Evolutionary conservation across 2,888 invertebrate species (phyloP).

Genomic region (Drosophila histrio): DNA sequence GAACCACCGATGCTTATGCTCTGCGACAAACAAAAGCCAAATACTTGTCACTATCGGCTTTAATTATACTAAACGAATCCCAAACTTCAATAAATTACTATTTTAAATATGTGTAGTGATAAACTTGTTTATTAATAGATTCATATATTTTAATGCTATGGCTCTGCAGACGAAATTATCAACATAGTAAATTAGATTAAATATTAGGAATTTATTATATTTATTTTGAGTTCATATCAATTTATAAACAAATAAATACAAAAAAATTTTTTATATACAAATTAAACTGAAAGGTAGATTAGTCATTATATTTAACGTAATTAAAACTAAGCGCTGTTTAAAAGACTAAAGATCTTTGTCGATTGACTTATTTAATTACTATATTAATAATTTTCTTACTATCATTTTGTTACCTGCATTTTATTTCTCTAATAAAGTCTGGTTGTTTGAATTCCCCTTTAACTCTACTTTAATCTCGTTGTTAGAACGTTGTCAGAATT

Average conservation of each 20-base stretch:
- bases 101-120: background rate
- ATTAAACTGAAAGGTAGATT: too few relatives aligned
- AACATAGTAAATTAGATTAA: too few relatives aligned
- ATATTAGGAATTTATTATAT: too few relatives aligned
- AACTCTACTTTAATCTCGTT: background rate
- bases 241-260: too few relatives aligned
- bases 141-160: too few relatives aligned
- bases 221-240: too few relatives aligned
- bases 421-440: background rate
- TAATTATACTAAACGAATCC: background rate
- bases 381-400: background rate
- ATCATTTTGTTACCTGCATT: background rate
- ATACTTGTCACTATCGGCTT: background rate
- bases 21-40: background rate
- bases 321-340: too few relatives aligned
- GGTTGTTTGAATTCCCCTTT: background rate
- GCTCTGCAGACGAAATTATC: too few relatives aligned
- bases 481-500: background rate
- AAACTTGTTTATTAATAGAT: background rate
- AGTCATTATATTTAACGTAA: too few relatives aligned
- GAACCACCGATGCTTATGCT: slow-evolving; percentile 67
- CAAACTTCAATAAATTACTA: background rate
- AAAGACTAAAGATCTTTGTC: too few relatives aligned
- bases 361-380: too few relatives aligned
- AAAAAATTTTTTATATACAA: too few relatives aligned